Percentiles rank a stretch among this genome's conserved stretches.
phyloP scores from a whole-genome alignment of 2,888 invertebrate species.

The Margaritifera margaritifera region DNA sequence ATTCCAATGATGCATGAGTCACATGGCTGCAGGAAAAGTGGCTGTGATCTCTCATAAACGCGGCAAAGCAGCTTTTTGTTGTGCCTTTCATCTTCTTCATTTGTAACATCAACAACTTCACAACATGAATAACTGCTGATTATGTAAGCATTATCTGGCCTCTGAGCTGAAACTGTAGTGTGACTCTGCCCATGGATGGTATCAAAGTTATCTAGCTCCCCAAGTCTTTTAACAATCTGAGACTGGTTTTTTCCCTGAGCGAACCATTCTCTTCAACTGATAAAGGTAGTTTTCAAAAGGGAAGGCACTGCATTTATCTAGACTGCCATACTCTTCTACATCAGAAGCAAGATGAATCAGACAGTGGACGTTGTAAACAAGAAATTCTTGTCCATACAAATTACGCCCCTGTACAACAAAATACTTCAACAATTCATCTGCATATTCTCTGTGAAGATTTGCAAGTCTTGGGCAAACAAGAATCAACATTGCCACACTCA shows the following conservation, averaged over 20 bases:
- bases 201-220: not conserved
- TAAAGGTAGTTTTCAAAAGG: conserved; percentile 24
- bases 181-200: not conserved
- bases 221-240: conserved; percentile 2
- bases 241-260: conserved; percentile 3
- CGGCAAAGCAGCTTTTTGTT: too few species aligned
- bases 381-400: conserved; percentile 19
- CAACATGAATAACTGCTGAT: conserved; percentile 5
- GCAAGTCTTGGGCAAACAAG: too few species aligned
- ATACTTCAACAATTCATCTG: conserved; percentile 8
- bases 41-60: too few species aligned
- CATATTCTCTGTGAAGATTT: too few species aligned
- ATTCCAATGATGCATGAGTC: too few species aligned
- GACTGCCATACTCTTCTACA: conserved; percentile 10
- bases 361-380: conserved; percentile 22
- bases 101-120: conserved; percentile 1
- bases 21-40: too few species aligned
- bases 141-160: conserved; percentile 14
- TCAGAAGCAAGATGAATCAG: conserved; percentile 16
- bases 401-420: conserved; percentile 13
- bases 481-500: too few species aligned
- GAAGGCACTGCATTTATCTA: conserved; percentile 21
- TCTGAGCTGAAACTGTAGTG: not conserved
- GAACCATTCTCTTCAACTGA: conserved; percentile 9
- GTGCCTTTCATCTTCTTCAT: too few species aligned